phyloP scores from a whole-genome alignment of 2,113 vertebrate genomes.

The Phalacrocorax brasilianus region DNA sequence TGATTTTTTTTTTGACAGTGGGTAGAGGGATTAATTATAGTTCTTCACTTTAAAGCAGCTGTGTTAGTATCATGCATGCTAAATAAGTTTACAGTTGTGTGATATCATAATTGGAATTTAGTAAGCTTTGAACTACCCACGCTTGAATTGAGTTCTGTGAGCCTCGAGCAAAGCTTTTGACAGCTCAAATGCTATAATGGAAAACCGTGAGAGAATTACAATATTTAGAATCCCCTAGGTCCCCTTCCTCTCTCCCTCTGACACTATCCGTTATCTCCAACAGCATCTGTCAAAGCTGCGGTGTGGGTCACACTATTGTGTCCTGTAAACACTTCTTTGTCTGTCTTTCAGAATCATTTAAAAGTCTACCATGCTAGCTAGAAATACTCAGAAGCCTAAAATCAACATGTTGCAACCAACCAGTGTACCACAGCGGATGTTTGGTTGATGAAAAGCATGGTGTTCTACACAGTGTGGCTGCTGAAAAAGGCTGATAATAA shows the following conservation, averaged over 20 bases:
- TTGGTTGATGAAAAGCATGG: not conserved
- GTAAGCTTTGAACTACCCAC: conserved; percentile 5
- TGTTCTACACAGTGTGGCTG: rapidly evolving
- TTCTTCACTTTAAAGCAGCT: not conserved
- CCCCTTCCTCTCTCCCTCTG: not conserved
- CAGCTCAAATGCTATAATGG: not conserved
- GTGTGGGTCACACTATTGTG: not conserved
- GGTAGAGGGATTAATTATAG: not conserved
- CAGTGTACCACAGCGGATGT: not conserved
- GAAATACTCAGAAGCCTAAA: not conserved
- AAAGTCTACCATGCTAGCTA: not conserved
- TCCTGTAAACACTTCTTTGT: not conserved
- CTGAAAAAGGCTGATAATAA: not conserved
- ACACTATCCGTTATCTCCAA: not conserved
- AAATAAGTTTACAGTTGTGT: conserved; percentile 10
- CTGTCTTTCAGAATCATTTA: not conserved
- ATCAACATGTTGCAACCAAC: not conserved
- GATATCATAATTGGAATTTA: conserved; percentile 23
- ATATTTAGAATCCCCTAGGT: not conserved
- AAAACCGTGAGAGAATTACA: not conserved
- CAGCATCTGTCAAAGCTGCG: rapidly evolving
- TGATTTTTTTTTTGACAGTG: not conserved
- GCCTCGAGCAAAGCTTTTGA: not conserved
- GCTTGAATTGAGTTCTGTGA: not conserved
- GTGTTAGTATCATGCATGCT: not conserved